phyloP scores from a whole-genome alignment of 2,888 invertebrate genomes.

The Eupithecia dodoneata region DNA sequence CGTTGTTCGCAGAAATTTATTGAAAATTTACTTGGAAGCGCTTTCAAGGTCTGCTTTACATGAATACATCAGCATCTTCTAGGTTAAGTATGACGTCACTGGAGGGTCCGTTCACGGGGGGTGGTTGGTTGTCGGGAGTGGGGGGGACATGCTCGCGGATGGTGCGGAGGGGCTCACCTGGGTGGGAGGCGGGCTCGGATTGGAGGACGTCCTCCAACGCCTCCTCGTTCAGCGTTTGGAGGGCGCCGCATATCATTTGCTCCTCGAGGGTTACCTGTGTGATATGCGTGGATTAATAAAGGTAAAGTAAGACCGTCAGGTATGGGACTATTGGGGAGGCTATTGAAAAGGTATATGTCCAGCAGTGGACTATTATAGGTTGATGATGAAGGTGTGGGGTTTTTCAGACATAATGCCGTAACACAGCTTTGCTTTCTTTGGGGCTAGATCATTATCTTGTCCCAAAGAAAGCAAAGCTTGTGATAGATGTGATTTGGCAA shows the following conservation, averaged over 20 bases:
- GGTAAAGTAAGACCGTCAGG: neutral
- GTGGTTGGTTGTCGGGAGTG: slow-evolving; percentile 45
- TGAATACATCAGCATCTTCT: slow-evolving; percentile 52
- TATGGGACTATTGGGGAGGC: too few species aligned
- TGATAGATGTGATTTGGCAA: neutral
- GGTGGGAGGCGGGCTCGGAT: slow-evolving; percentile 84
- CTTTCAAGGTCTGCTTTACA: neutral
- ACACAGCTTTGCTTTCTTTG: too few species aligned
- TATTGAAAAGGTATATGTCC: too few species aligned
- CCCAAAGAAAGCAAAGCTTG: too few species aligned
- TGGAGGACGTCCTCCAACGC: slow-evolving; percentile 95
- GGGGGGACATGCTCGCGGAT: slow-evolving; percentile 63
- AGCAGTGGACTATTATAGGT: too few species aligned
- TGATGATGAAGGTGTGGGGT: too few species aligned
- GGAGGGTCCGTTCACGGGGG: slow-evolving; percentile 31
- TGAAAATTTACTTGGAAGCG: neutral
- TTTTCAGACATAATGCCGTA: too few species aligned
- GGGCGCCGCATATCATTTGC: slow-evolving; percentile 96
- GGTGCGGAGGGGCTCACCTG: slow-evolving; percentile 80
- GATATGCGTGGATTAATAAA: neutral
- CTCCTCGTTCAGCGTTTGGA: slow-evolving; percentile 96
- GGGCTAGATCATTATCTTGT: too few species aligned
- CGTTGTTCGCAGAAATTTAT: neutral
- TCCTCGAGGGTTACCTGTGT: slow-evolving; percentile 95
- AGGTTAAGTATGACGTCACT: slow-evolving; percentile 57